A percentile compares a stretch with the other conserved stretches of the same genome.
Conservation (phyloP, 2,888 invertebrate genomes). For the Cantharis rufa region DNA sequence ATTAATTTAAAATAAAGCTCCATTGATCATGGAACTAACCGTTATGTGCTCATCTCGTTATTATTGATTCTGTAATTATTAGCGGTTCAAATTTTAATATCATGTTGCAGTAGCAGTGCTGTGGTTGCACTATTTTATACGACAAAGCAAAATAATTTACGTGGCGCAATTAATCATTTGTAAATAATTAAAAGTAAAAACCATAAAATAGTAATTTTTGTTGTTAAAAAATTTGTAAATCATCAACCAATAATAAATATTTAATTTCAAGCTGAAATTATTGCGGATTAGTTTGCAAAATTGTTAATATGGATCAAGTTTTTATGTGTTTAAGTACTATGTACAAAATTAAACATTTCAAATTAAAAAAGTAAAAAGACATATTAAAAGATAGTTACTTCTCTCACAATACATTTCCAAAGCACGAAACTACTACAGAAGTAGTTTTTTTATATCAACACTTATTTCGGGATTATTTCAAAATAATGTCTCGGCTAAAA, state of each 20-base stretch:
- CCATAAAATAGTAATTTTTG: background rate
- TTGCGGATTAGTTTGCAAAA: background rate
- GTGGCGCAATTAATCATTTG: constrained; percentile 10
- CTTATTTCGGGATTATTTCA: no score
- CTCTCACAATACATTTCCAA: no score
- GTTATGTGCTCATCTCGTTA: background rate
- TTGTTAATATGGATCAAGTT: background rate
- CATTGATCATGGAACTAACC: constrained; percentile 1
- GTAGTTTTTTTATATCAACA: no score
- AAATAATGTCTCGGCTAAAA: no score
- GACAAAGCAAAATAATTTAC: constrained; percentile 16
- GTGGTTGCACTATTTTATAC: constrained; percentile 18
- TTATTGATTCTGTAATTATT: constrained; percentile 9
- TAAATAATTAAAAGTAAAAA: background rate
- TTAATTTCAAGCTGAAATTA: background rate
- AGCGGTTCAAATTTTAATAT: constrained; percentile 14
- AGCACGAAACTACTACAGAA: no score
- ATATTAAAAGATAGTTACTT: no score
- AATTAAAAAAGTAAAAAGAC: no score
- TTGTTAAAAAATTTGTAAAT: background rate
- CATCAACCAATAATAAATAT: background rate
- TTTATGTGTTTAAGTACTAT: no score
- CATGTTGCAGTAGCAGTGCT: background rate
- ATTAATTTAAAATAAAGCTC: constrained; percentile 7
- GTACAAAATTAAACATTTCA: no score